These are phyloP conservation scores for Petaurus breviceps DNA, from an alignment of 2,113 vertebrate species.

Conservation along the genomic window DNA sequence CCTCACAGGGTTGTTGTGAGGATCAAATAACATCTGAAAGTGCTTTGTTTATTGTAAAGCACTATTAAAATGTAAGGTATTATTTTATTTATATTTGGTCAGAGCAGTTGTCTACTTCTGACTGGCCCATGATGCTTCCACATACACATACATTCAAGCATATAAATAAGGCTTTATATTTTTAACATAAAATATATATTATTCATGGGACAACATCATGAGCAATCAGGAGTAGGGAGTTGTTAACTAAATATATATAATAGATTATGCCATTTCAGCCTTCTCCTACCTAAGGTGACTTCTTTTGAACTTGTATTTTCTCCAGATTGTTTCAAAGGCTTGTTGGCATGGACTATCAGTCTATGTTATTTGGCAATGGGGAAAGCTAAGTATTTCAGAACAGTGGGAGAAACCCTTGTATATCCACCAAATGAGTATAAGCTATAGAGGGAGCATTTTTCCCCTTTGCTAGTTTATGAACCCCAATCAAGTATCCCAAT, in stretches of 20 bases:
- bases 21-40: conserved; percentile 9
- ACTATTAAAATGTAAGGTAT: neutral
- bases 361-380: neutral
- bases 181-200: conserved; percentile 52
- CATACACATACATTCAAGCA: neutral
- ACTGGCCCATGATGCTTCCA: neutral
- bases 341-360: conserved; percentile 24
- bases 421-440: conserved; percentile 22
- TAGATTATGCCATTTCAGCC: conserved; percentile 28
- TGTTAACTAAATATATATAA: conserved; percentile 25
- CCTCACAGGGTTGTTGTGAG: conserved; percentile 62
- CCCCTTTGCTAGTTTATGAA: conserved; percentile 32
- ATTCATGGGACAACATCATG: conserved; percentile 32
- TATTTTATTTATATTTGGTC: neutral
- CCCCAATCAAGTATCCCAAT: neutral
- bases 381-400: conserved; percentile 19
- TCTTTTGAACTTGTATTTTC: conserved; percentile 7
- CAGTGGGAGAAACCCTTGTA: conserved; percentile 7
- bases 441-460: neutral
- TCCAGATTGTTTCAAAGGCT: conserved; percentile 26
- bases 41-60: conserved; percentile 27
- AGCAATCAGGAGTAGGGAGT: conserved; percentile 12
- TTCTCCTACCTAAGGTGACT: conserved; percentile 51
- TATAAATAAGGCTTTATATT: conserved; percentile 19
- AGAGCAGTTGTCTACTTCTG: neutral